A percentile compares a stretch with the other conserved stretches of the same genome.
These are phyloP conservation scores for Zele albiditarsus DNA, from an alignment of 2,888 invertebrate species.

Conservation along the genomic window DNA sequence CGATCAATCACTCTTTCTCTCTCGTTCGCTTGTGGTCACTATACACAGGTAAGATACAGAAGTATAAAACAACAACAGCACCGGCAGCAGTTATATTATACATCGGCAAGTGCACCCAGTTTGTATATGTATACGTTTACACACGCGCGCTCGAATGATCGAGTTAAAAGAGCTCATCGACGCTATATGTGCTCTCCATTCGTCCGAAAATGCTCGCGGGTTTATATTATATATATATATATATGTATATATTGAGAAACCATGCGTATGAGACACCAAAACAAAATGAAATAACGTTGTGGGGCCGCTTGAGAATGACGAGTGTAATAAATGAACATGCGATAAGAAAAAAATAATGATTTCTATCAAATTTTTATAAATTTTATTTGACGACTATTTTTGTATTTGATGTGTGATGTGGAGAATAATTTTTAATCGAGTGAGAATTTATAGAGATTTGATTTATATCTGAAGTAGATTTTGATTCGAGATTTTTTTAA, in stretches of 20 bases:
- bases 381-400: too few species aligned
- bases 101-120: neutral
- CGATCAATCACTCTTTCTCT: slow-evolving; percentile 67
- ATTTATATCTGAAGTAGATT: too few species aligned
- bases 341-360: too few species aligned
- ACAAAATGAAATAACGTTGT: neutral
- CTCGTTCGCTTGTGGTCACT: neutral
- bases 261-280: neutral
- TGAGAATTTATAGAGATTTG: too few species aligned
- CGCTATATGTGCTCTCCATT: neutral
- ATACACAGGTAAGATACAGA: slow-evolving; percentile 24
- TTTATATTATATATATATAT: neutral
- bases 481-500: too few species aligned
- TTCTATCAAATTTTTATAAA: too few species aligned
- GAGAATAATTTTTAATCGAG: too few species aligned
- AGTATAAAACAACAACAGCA: slow-evolving; percentile 12
- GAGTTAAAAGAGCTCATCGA: neutral
- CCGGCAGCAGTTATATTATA: slow-evolving; percentile 2
- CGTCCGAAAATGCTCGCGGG: neutral
- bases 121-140: neutral
- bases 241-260: neutral
- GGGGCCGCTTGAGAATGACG: neutral
- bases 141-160: neutral
- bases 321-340: neutral
- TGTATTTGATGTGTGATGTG: too few species aligned